These are phyloP conservation scores for Hemitrygon akajei DNA, from an alignment of 2,797 vertebrate species.

Conservation along the genomic window DNA sequence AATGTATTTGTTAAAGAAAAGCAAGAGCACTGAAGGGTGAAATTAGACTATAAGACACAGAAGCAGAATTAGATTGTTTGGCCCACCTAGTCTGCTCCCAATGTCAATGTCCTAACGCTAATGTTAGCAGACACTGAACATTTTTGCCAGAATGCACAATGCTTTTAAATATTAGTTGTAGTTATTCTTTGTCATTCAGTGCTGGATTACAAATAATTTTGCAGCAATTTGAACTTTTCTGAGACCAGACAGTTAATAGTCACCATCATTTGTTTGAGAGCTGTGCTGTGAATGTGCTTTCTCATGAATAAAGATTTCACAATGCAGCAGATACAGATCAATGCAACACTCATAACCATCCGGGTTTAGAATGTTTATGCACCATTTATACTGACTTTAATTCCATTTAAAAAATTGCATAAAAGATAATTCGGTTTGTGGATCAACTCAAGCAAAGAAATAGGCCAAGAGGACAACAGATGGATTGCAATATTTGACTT, in stretches of 20 bases:
- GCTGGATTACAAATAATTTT: not conserved
- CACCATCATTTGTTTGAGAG: not conserved
- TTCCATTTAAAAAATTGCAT: not conserved
- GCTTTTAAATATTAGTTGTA: not conserved
- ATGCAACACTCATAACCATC: not conserved
- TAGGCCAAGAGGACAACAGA: not conserved
- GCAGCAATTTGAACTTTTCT: not conserved
- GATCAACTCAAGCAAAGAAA: not conserved
- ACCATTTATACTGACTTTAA: constrained; percentile 13
- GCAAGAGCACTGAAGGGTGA: not conserved
- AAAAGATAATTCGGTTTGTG: not conserved
- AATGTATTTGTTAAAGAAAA: not conserved
- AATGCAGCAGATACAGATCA: not conserved
- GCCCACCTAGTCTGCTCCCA: too few relatives aligned
- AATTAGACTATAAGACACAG: not conserved
- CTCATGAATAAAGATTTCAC: constrained; percentile 3
- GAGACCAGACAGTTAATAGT: not conserved
- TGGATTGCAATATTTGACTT: constrained; percentile 10
- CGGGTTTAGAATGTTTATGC: not conserved
- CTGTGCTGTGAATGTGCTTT: not conserved
- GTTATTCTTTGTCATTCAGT: not conserved
- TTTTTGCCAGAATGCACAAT: not conserved
- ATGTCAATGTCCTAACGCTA: too few relatives aligned
- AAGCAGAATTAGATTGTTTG: too few relatives aligned
- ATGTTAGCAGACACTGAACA: not conserved